Percentiles rank a stretch among this genome's conserved stretches.
These are phyloP conservation scores for Drosophila ironensis DNA, from an alignment of 1,140 invertebrate genomes.

Conservation along the genomic window DNA sequence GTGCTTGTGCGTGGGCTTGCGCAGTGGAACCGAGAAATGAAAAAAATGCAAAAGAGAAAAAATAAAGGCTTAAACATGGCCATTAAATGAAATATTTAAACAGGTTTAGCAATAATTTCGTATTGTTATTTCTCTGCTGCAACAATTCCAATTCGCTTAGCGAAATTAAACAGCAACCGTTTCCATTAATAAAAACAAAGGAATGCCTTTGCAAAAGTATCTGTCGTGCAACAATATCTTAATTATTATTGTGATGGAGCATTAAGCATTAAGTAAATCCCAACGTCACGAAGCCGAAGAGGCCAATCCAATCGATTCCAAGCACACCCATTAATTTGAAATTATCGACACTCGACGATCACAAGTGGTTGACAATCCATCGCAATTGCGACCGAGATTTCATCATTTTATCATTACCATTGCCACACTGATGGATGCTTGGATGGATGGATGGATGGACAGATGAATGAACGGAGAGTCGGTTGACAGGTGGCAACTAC, in stretches of 20 bases:
- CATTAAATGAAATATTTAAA: constrained; percentile 55
- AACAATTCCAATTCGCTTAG: constrained; percentile 48
- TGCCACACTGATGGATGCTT: constrained; percentile 78
- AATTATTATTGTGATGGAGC: constrained; percentile 41
- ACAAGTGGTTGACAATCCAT: constrained; percentile 50
- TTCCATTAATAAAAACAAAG: constrained; percentile 51
- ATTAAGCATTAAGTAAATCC: constrained; percentile 43
- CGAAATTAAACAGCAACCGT: constrained; percentile 41
- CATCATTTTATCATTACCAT: constrained; percentile 24
- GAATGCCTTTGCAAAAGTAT: constrained; percentile 22
- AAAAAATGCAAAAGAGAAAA: constrained; percentile 49
- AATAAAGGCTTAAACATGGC: no score
- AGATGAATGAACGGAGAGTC: neutral
- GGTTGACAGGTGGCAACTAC: constrained; percentile 23
- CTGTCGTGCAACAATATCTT: constrained; percentile 45
- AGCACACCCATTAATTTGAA: constrained; percentile 53
- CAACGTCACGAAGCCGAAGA: constrained; percentile 32
- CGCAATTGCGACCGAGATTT: constrained; percentile 24
- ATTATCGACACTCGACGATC: constrained; percentile 56
- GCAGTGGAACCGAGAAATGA: constrained; percentile 46
- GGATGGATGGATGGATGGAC: no score
- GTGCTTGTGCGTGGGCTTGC: constrained; percentile 40
- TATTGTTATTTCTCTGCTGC: constrained; percentile 61
- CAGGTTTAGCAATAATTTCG: constrained; percentile 68
- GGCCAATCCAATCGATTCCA: constrained; percentile 22